Base-by-base conservation (phyloP, 2,888 invertebrate species). In the Platerodrilus igneus region DNA sequence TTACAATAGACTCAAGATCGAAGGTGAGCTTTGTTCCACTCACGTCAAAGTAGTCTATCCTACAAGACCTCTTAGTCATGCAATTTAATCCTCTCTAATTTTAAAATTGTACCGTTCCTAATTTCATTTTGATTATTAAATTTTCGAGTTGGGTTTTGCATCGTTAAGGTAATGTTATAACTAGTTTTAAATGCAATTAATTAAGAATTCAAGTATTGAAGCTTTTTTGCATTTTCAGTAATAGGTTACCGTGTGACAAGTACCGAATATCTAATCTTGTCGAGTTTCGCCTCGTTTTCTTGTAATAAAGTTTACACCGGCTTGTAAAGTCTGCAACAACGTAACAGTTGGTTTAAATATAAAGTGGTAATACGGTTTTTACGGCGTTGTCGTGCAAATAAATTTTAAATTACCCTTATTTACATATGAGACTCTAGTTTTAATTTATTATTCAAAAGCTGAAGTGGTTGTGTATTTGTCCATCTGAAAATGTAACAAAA, bases 131-230 rank as follows among this genome's bases (percentile, higher is more conserved):
- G n/a, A n/a, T n/a, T n/a, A n/a, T n/a, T n/a, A n/a, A n/a, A n/a
- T n/a, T n/a, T n/a, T n/a, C n/a, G n/a, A n/a, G n/a, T n/a, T n/a
- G n/a, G n/a, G n/a, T 39, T 39, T 35, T 36, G 36, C 27, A 35
- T 39, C 39, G 36, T 44, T 39, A 44, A 32, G 39, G 36, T 36
- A 36, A 36, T 65, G 64, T 67, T 64, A 58, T 62, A 66, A 66
- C 62, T 50, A 58, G 50, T 50, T 52, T 53, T 48, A 63, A 68
- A 68, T 66, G 63, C 60, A 65, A 67, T 68, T 68, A 68, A 67
- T 66, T 67, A 66, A 58, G 60, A 63, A 67, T 68, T 68, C 67
- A 63, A 63, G 66, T 64, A 65, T 66, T 66, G 67, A 60, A 60
- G 59, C 60, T 61, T 63, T 61, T 55, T 64, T 63, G 62, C 63